Conservation (phyloP, 1,140 invertebrate species). For the Drosophila kepulauana region DNA sequence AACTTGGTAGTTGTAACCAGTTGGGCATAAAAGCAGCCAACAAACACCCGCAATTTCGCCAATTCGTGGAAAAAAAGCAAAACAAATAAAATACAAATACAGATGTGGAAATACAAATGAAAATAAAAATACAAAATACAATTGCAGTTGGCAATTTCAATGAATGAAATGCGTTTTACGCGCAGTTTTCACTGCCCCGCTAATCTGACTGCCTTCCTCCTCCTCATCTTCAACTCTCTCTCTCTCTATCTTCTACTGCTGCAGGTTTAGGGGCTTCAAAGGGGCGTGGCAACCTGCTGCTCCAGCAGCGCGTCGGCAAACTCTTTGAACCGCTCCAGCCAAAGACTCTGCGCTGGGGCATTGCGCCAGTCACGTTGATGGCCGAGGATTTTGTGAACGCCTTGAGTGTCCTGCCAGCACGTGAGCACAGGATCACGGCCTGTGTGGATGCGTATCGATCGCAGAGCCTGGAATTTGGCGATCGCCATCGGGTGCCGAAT, state of each 20-base stretch:
- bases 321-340: background rate
- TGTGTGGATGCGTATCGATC: conserved; percentile 57
- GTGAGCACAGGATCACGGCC: conserved; percentile 48
- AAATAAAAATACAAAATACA: conserved; percentile 18
- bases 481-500: conserved; percentile 88
- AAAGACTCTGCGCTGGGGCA: conserved; percentile 59
- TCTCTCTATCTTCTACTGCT: background rate
- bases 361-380: conserved; percentile 62
- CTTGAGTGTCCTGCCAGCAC: conserved; percentile 52
- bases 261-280: background rate
- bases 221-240: background rate
- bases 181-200: conserved; percentile 56
- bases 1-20: conserved; percentile 26
- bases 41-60: conserved; percentile 81
- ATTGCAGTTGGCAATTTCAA: conserved; percentile 52
- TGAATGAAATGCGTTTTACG: conserved; percentile 82
- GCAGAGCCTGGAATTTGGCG: conserved; percentile 87
- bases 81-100: conserved; percentile 28
- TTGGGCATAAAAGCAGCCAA: conserved; percentile 28
- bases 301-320: background rate
- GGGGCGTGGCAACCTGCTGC: background rate
- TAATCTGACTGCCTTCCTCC: conserved; percentile 19
- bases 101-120: conserved; percentile 15
- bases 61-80: conserved; percentile 77
- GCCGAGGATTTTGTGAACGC: conserved; percentile 62